Conservation (phyloP, 2,113 vertebrate genomes). For the Empidonax alnorum region DNA sequence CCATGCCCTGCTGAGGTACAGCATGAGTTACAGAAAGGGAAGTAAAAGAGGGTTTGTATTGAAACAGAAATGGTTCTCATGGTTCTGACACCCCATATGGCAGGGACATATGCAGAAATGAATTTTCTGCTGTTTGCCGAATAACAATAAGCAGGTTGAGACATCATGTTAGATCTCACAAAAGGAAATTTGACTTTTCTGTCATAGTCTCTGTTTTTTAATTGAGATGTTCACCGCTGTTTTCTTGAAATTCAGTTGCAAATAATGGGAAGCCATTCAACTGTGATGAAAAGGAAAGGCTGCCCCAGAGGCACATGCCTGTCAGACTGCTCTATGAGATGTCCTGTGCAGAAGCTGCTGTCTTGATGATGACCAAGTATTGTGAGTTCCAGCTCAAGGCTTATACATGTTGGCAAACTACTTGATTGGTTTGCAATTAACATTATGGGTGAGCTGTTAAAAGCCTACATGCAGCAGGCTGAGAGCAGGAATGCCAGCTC, state of each 20-base stretch:
- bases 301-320: neutral
- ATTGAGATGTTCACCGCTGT: neutral
- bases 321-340: neutral
- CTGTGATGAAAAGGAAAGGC: neutral
- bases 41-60: neutral
- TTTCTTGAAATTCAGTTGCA: neutral
- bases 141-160: constrained; percentile 30
- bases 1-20: neutral
- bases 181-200: neutral
- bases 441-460: neutral
- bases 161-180: neutral
- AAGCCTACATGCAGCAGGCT: neutral
- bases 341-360: neutral
- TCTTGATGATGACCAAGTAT: neutral
- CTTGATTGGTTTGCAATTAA: neutral
- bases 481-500: neutral
- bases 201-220: neutral
- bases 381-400: neutral
- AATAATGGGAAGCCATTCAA: neutral
- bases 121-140: constrained; percentile 1
- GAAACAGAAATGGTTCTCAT: neutral
- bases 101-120: neutral
- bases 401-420: neutral
- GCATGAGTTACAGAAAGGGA: neutral
- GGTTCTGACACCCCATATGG: constrained; percentile 3